Base-by-base conservation (phyloP, 1,140 invertebrate species). In the Heterodera schachtii region DNA sequence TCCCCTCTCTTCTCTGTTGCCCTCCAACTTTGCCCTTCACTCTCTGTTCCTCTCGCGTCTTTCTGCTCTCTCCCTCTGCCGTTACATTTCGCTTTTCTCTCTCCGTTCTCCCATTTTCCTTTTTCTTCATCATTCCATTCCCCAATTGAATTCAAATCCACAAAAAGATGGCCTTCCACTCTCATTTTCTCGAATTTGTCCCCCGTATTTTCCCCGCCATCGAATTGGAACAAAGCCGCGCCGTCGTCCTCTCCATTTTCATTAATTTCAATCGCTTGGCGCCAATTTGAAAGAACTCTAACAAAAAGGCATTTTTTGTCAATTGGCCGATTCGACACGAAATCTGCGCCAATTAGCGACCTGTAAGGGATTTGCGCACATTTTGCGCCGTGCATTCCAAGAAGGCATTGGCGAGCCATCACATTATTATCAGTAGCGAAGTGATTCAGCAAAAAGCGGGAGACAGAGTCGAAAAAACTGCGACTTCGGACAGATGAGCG, bases 351-450 rank as follows among this genome's bases (percentile, higher is more conserved):
- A 44, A 31, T n/a, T 16, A 7, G 13, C 21, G 47, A 85, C 84
- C 80, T 85, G 60, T 85, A 85, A 13, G 85, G 73, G n/a, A 85
- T 80, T 8, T 52, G 71, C 13, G 57, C 85, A 79, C 84, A 85
- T 49, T 73, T 44, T 73, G 47, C 52, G 4, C 82, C 84, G 73
- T 52, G 75, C 43, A 57, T 19, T 8, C 70, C 47, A 19, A 69
- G 79, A 75, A 74, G 19, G 76, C 84, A 85, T 74, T 81, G 78
- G 13, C 85, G 52, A 21, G 84, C 77, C 84, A 85, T 85, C 21
- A 85, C 43, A 69, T 85, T 85, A 60, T 85, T 85, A 52, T 85
- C 84, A 49, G 84, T 85, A n/a, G 79, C 76, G 66, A 87, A 85
- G 57, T 85, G 73, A 41, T 87, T 57, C 21, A 85, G 71, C 44